Evolutionary conservation across 2,113 vertebrate species (phyloP).

Genomic region (Taurulus bubalis): DNA sequence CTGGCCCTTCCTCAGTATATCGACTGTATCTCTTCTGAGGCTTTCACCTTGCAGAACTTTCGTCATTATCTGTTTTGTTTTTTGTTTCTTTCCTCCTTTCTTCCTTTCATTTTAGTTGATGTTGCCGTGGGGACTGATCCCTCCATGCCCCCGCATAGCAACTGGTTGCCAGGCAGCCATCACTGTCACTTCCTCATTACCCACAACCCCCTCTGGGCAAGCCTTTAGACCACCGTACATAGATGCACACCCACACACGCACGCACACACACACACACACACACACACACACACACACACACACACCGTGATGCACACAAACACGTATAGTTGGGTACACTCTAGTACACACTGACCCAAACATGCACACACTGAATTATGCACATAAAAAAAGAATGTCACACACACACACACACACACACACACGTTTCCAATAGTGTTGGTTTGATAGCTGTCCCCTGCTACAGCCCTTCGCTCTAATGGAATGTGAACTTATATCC

Average conservation of each 20-base stretch:
- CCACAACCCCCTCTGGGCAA: constrained; percentile 74
- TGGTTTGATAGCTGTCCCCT: constrained; percentile 73
- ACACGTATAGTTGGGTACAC: constrained; percentile 22
- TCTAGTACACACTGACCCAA: constrained; percentile 17
- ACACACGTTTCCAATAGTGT: constrained; percentile 50
- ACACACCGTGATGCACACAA: constrained; percentile 39
- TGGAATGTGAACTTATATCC: constrained; percentile 75
- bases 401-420: neutral
- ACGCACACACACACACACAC: constrained; percentile 20
- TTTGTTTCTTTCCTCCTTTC: constrained; percentile 40
- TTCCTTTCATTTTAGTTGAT: constrained; percentile 73
- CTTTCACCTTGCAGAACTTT: constrained; percentile 65
- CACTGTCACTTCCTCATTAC: constrained; percentile 83
- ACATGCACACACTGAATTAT: constrained; percentile 26
- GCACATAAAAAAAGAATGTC: neutral
- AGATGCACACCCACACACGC: constrained; percentile 52
- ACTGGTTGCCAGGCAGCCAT: constrained; percentile 81
- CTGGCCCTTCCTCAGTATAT: constrained; percentile 36
- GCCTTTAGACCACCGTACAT: constrained; percentile 60
- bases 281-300: constrained; percentile 35
- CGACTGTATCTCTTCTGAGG: constrained; percentile 22
- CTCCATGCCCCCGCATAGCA: constrained; percentile 74
- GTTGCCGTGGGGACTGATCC: constrained; percentile 74
- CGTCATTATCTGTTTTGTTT: constrained; percentile 12
- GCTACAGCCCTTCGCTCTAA: constrained; percentile 66